A percentile compares a stretch with the other conserved stretches of the same genome.
Conservation (phyloP, 2,888 invertebrate genomes). For the Apamea crenata region DNA sequence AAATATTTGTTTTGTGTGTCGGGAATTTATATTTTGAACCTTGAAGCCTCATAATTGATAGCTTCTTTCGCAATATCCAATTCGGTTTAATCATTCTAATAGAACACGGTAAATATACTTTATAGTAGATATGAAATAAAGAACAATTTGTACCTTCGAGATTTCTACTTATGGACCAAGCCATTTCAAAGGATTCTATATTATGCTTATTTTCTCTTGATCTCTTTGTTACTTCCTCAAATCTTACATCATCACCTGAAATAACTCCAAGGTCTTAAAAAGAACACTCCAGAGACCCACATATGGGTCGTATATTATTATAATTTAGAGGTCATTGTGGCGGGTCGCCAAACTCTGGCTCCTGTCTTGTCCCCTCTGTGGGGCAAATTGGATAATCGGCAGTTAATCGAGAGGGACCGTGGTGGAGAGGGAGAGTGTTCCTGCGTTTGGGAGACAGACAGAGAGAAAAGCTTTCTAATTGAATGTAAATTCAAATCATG, state of each 20-base stretch:
- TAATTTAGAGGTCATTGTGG: conserved; percentile 58
- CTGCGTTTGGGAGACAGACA: conserved; percentile 28
- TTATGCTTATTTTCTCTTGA: neutral
- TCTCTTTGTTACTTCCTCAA: neutral
- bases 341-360: conserved; percentile 62
- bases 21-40: neutral
- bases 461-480: conserved; percentile 55
- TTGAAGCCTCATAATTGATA: neutral
- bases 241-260: neutral
- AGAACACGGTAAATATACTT: neutral
- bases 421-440: conserved; percentile 47
- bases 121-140: neutral
- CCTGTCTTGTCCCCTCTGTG: conserved; percentile 59
- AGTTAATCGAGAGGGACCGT: conserved; percentile 54
- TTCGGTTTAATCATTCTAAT: neutral
- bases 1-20: neutral
- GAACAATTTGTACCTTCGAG: neutral
- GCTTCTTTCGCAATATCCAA: neutral
- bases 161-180: neutral
- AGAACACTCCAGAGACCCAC: conserved; percentile 46
- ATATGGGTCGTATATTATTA: conserved; percentile 55
- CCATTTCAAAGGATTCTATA: neutral
- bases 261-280: conserved; percentile 18
- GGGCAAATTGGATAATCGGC: conserved; percentile 66
- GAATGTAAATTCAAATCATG: conserved; percentile 18